phyloP scores from a whole-genome alignment of 2,888 invertebrate species.

The Chymomyza fuscimana region DNA sequence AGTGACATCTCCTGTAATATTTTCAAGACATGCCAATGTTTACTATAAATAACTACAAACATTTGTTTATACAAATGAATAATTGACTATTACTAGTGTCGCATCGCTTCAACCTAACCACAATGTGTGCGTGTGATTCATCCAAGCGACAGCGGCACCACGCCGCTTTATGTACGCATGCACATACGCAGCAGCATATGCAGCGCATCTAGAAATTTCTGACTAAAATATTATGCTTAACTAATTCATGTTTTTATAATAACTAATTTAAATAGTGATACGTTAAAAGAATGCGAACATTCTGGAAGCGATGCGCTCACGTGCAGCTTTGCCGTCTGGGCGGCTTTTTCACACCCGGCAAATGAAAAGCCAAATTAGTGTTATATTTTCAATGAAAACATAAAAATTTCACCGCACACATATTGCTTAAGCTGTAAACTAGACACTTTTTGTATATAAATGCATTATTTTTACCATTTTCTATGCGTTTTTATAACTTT shows the following conservation, averaged over 20 bases:
- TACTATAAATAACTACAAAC: background rate
- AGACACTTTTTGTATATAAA: constrained; percentile 16
- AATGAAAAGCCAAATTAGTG: constrained; percentile 47
- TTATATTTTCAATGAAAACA: constrained; percentile 57
- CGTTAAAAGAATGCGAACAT: background rate
- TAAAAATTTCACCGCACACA: constrained; percentile 21
- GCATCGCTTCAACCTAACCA: constrained; percentile 52
- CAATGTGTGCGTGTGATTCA: constrained; percentile 62
- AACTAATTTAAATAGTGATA: background rate
- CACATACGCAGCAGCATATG: constrained; percentile 33
- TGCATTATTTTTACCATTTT: constrained; percentile 58
- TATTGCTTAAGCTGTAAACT: constrained; percentile 40
- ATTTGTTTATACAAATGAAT: constrained; percentile 22
- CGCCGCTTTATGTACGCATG: background rate
- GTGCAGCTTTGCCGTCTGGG: constrained; percentile 43
- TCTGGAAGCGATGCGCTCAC: constrained; percentile 35
- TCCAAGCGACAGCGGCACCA: constrained; percentile 21
- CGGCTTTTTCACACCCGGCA: constrained; percentile 56
- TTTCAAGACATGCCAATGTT: background rate
- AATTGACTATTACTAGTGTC: background rate
- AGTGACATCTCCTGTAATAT: constrained; percentile 85
- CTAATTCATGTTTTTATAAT: background rate
- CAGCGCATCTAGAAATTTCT: constrained; percentile 34
- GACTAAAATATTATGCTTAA: background rate
- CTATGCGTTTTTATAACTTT: constrained; percentile 48